Evolutionary conservation across 2,888 invertebrate genomes (phyloP).

Genomic region (Dolichopus griseipennis): DNA sequence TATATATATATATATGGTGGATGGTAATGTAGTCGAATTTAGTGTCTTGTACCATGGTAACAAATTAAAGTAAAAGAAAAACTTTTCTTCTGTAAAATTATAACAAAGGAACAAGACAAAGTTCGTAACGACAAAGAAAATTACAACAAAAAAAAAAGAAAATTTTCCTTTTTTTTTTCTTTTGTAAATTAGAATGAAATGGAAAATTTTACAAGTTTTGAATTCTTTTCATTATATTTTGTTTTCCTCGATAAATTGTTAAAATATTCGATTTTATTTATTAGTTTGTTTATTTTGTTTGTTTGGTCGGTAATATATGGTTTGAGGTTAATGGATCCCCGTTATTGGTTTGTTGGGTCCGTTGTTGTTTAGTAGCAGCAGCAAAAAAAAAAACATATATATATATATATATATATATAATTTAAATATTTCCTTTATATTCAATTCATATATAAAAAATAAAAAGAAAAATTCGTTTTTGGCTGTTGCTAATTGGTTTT

Average conservation of each 20-base stretch:
- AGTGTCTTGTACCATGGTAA: too few relatives aligned
- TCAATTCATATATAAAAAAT: not conserved
- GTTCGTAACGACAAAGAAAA: too few relatives aligned
- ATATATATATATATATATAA: too few relatives aligned
- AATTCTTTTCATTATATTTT: not conserved
- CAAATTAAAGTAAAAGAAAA: too few relatives aligned
- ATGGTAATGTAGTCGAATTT: too few relatives aligned
- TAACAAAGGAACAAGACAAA: too few relatives aligned
- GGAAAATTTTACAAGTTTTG: not conserved
- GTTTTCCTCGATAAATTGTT: not conserved
- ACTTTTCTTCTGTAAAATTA: too few relatives aligned
- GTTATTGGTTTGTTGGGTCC: not conserved
- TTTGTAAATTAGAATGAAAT: not conserved
- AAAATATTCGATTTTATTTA: too few relatives aligned
- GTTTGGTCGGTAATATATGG: not conserved
- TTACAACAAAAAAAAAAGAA: too few relatives aligned
- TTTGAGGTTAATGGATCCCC: not conserved
- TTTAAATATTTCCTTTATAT: not conserved
- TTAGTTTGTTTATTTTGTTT: not conserved
- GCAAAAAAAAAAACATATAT: too few relatives aligned
- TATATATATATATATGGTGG: too few relatives aligned
- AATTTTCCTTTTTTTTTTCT: too few relatives aligned
- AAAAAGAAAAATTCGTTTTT: not conserved
- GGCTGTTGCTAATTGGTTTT: constrained; percentile 1
- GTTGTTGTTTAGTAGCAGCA: not conserved